These are phyloP conservation scores for Nebria ingens DNA, from an alignment of 1,140 invertebrate species.

Conservation along the genomic window DNA sequence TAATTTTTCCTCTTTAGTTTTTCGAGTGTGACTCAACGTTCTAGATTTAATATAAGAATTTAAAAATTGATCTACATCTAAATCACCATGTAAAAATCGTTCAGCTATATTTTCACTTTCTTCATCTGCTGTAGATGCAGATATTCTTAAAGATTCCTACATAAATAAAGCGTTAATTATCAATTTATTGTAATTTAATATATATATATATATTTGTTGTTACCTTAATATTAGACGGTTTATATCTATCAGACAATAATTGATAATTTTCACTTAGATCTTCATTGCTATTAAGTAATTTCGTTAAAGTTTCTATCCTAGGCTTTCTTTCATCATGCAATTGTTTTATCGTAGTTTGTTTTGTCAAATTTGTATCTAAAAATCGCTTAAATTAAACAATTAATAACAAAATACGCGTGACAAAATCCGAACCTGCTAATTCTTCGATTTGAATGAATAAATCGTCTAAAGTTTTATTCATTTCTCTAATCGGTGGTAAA, in stretches of 20 bases:
- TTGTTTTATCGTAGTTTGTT: constrained; percentile 51
- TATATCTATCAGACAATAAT: constrained; percentile 57
- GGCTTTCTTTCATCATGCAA: constrained; percentile 49
- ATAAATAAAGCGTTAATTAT: constrained; percentile 19
- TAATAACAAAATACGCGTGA: constrained; percentile 6
- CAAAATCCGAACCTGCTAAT: constrained; percentile 46
- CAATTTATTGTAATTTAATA: constrained; percentile 2
- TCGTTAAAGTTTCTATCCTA: constrained; percentile 52
- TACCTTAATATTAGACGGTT: constrained; percentile 62
- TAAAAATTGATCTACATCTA: constrained; percentile 65
- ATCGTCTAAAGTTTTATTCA: constrained; percentile 57
- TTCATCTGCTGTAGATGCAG: constrained; percentile 57
- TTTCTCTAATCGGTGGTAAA: constrained; percentile 50
- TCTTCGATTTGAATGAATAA: constrained; percentile 59
- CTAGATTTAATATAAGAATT: constrained; percentile 56
- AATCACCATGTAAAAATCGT: constrained; percentile 58
- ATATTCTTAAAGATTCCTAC: constrained; percentile 41
- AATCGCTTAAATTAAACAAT: constrained; percentile 18
- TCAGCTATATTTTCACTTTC: constrained; percentile 65
- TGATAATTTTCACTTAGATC: constrained; percentile 54
- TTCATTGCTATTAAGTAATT: constrained; percentile 59
- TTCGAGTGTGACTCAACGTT: constrained; percentile 55
- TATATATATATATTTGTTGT: constrained; percentile 28
- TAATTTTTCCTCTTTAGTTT: constrained; percentile 66
- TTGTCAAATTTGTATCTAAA: constrained; percentile 54